phyloP scores from a whole-genome alignment of 2,113 vertebrate genomes.

The Crotalus viridis region DNA sequence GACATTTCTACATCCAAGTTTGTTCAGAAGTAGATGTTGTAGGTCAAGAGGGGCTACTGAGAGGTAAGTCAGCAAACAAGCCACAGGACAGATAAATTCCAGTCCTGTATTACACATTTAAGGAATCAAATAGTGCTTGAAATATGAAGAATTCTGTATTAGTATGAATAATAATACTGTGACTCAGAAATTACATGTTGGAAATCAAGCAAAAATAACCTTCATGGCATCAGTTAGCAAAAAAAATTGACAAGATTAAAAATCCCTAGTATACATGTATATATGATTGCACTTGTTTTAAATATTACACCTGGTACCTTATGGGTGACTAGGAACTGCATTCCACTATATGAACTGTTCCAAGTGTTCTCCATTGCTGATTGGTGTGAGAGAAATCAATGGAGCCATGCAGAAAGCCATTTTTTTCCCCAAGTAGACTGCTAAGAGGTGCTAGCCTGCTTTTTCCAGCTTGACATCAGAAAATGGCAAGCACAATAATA shows the following conservation, averaged over 20 bases:
- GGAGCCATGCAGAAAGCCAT: neutral
- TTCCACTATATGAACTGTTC: neutral
- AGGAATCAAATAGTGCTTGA: neutral
- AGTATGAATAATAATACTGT: neutral
- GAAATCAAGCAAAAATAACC: neutral
- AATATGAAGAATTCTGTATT: neutral
- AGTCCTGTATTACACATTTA: neutral
- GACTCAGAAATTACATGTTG: neutral
- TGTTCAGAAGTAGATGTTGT: neutral
- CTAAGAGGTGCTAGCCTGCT: neutral
- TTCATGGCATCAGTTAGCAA: neutral
- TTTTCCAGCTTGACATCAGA: neutral
- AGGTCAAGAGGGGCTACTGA: neutral
- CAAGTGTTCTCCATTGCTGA: neutral
- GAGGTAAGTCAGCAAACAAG: neutral
- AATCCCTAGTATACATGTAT: neutral
- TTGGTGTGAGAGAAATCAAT: neutral
- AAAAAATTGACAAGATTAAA: neutral
- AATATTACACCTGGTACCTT: neutral
- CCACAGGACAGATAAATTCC: neutral
- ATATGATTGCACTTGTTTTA: neutral
- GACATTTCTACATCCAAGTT: neutral
- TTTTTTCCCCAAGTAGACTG: too few species aligned
- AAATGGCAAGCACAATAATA: neutral
- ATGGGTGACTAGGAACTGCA: neutral